Base-by-base conservation (phyloP, 2,113 vertebrate species). In the Monopterus albus region DNA sequence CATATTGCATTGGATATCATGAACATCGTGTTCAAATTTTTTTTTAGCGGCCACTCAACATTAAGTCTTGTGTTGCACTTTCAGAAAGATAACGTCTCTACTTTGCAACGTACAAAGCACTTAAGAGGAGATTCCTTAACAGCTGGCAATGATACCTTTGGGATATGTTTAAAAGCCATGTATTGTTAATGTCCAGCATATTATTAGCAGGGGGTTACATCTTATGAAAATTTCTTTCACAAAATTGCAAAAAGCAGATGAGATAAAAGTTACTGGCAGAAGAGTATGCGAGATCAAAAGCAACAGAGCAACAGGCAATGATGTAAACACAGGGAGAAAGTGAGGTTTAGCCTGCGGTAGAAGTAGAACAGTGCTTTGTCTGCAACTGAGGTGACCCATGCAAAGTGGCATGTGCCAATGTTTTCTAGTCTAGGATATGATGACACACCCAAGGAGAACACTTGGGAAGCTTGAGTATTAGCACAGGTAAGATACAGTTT, bases 301-400 rank as follows among this genome's bases (percentile, higher is more conserved):
- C 91, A 93, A 91, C 91, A 91, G 87, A 92, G 92, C 92, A 93
- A 93, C 91, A 92, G 87, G 88, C 89, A 88, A 84, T 87, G 80
- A 85, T 75, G 79, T 87, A 61, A 82, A 88, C 81, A 86, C 52
- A 80, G 70, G 84, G 47, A 79, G 53, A 90, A 62, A 73, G 81
- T 79, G 71, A 76, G 43, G 43, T 81, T n/a, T 78, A 63, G 76
- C 79, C 83, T 83, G 74, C 72, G 72, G 56, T 69, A 69, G 49
- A 82, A 85, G 75, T 66, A 70, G 56, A 83, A 83, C 73, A 64
- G 86, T 77, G 88, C 81, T 84, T 87, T 77, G 78, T 81, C 79
- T 59, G 84, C 82, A 81, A 74, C 83, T 80, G 76, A 81, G 73
- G 81, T 88, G 87, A 88, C 86, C 87, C 88, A 90, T 91, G 90